Evolutionary conservation across 2,113 vertebrate species (phyloP).

Genomic region (Odocoileus virginianus): DNA sequence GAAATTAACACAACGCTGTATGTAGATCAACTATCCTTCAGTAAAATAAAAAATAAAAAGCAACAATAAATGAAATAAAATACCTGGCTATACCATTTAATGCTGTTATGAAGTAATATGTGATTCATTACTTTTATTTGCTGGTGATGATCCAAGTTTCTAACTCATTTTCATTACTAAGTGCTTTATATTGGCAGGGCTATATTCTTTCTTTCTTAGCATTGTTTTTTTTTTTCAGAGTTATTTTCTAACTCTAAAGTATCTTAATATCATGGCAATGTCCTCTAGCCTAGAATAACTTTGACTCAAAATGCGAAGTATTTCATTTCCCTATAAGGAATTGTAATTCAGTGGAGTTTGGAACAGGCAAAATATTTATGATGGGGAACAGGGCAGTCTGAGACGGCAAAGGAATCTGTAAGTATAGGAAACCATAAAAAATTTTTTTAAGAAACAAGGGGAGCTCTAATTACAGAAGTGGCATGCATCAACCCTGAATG

Average conservation of each 20-base stretch:
- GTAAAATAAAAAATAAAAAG: neutral
- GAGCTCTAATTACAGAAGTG: neutral
- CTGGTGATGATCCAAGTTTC: neutral
- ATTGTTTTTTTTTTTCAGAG: neutral
- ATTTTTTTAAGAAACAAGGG: neutral
- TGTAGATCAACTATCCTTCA: neutral
- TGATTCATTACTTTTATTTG: neutral
- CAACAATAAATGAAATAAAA: neutral
- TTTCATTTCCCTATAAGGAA: constrained; percentile 65
- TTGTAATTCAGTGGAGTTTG: neutral
- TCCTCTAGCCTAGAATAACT: constrained; percentile 49
- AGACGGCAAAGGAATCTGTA: neutral
- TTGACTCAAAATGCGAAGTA: constrained; percentile 39
- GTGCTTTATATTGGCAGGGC: neutral
- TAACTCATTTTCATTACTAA: neutral
- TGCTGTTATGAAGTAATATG: neutral
- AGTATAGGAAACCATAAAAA: neutral
- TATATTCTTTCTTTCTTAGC: neutral
- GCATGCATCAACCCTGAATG: neutral
- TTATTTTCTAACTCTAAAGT: constrained; percentile 41
- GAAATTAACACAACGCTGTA: neutral
- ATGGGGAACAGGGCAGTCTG: neutral
- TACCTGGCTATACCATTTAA: neutral
- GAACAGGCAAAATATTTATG: neutral
- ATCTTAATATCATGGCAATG: neutral